Evolutionary conservation across 1,140 invertebrate species (phyloP).

Genomic region (Bombyx mori): DNA sequence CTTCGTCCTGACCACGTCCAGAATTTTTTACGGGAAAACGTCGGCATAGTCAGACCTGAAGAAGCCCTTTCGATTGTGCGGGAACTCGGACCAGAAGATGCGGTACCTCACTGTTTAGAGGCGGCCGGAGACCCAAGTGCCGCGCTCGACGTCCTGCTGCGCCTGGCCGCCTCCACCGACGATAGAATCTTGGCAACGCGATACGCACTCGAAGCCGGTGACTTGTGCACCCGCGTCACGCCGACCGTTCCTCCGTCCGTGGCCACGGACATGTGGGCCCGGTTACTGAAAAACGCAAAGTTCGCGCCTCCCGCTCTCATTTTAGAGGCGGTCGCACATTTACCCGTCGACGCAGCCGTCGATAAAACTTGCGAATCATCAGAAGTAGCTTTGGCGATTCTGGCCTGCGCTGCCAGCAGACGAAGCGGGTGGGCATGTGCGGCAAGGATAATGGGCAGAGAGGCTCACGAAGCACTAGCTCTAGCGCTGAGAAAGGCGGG

Average conservation of each 20-base stretch:
- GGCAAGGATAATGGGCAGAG: slow-evolving; percentile 24
- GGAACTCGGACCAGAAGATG: slow-evolving; percentile 34
- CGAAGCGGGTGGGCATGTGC: slow-evolving; percentile 28
- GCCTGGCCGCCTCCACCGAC: slow-evolving; percentile 13
- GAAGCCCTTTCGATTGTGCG: slow-evolving; percentile 44
- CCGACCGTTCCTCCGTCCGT: slow-evolving; percentile 28
- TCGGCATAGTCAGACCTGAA: slow-evolving; percentile 48
- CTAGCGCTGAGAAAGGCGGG: slow-evolving; percentile 31
- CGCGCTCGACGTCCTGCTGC: slow-evolving; percentile 34
- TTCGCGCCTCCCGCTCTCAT: slow-evolving; percentile 33
- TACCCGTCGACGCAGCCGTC: slow-evolving; percentile 36
- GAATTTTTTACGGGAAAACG: slow-evolving; percentile 37
- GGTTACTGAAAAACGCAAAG: slow-evolving; percentile 26
- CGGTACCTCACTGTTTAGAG: slow-evolving; percentile 54
- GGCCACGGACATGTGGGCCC: slow-evolving; percentile 46
- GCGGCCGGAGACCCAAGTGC: slow-evolving; percentile 41
- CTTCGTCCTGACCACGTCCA: slow-evolving; percentile 31
- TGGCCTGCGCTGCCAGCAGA: slow-evolving; percentile 25
- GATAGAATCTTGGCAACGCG: slow-evolving; percentile 14
- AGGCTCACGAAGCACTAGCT: slow-evolving; percentile 38
- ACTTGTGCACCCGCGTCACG: slow-evolving; percentile 36
- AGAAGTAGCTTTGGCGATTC: slow-evolving; percentile 26
- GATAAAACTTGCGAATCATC: slow-evolving; percentile 26
- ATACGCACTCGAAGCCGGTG: slow-evolving; percentile 27
- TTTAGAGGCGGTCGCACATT: slow-evolving; percentile 39